Evolutionary conservation across 1,140 invertebrate species (phyloP).

Genomic region (Portunus trituberculatus): DNA sequence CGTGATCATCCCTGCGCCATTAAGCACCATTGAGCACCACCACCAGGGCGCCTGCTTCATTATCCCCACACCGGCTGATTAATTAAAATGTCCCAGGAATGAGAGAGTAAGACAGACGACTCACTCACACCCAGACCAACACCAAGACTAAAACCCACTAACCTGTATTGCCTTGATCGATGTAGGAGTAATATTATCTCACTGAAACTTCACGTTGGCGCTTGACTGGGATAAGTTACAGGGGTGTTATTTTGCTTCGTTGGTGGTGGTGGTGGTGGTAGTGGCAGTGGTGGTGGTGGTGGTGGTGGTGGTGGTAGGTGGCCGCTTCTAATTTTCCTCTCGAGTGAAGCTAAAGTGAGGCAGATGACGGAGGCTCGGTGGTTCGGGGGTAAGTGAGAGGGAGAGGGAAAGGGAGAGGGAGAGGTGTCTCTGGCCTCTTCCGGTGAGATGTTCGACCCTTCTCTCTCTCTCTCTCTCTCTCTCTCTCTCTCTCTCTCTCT

Average conservation of each 20-base stretch:
- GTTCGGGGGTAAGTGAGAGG: no score
- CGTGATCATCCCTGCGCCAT: neutral
- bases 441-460: neutral
- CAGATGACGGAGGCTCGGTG: neutral
- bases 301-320: neutral
- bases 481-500: constrained; percentile 17
- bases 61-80: neutral
- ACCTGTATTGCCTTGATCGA: no score
- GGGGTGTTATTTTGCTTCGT: neutral
- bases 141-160: no score
- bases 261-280: neutral
- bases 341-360: constrained; percentile 20
- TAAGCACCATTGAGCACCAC: neutral
- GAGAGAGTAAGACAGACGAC: neutral
- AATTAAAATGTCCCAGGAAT: neutral
- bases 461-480: constrained; percentile 9
- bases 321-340: neutral
- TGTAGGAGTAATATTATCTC: no score
- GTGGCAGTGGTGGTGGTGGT: neutral
- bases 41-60: neutral
- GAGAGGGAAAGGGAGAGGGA: no score
- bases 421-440: no score
- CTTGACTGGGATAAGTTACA: neutral
- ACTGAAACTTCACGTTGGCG: no score
- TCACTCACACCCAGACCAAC: no score